Base-by-base conservation (phyloP, 2,113 vertebrate genomes). In the Semnornis frantzii region DNA sequence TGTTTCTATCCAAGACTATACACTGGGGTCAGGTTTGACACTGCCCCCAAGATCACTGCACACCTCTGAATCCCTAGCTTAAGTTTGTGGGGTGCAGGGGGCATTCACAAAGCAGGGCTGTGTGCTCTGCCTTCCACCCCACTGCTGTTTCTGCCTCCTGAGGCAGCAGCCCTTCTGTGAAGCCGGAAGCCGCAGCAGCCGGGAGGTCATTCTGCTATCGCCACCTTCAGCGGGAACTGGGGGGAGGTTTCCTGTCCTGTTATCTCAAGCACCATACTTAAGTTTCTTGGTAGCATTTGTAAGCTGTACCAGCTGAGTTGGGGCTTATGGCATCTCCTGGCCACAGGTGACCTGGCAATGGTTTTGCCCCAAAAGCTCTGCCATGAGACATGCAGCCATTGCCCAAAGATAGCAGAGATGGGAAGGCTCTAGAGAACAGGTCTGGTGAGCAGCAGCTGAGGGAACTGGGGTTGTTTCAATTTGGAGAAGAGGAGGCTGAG, bases 181-280 rank as follows among this genome's bases (percentile, higher is more conserved):
- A 7, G 42, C 44, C 44, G 52, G 86, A 74, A 89, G 31, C 69
- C 12, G 0, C 3, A 0, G 54, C 52, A 48, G 60, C 60, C 69
- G 27, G 0, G 88, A 89, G 90, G 74, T 46, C 9, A 0, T 50
- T 31, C 44, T 27, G 70, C 88, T 90, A 46, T 59, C 12, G 2
- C 74, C 34, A 19, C n/a, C 0, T 64, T 82, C 25, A 2, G 30
- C 5, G 5, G 82, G 77, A 88, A 88, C 52, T 31, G 1, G 2
- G 71, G 20, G 72, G 59, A 89, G 63, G 69, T 37, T 96, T 93
- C 94, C 95, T 95, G 92, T 20, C 60, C 59, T 1, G 57, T 92
- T 89, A 91, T 93, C 85, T 92, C 82, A 33, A 83, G 48, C 60
- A 80, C 71, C 84, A 73, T 52, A 68, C 63, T 93, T 82, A 33